Percentiles rank a stretch among this genome's conserved stretches.
phyloP scores from a whole-genome alignment of 2,888 invertebrate species.

The Cephus runcator region DNA sequence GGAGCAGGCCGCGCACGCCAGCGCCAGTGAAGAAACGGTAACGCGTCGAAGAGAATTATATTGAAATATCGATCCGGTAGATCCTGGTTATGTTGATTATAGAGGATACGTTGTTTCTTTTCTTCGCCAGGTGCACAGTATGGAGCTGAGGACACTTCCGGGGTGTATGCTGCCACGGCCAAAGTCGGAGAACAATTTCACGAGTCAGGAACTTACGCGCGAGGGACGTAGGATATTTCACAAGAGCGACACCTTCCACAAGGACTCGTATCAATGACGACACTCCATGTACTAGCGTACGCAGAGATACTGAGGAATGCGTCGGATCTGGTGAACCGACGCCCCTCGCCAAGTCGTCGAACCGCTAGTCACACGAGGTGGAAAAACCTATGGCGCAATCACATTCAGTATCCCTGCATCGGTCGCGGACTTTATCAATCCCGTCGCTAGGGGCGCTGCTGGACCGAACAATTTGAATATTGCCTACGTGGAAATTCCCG shows the following conservation, averaged over 20 bases:
- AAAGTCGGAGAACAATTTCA: slow-evolving; percentile 86
- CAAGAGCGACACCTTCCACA: slow-evolving; percentile 84
- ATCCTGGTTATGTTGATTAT: background rate
- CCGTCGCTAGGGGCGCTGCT: background rate
- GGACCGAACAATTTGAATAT: background rate
- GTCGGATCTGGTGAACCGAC: background rate
- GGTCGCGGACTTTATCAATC: background rate
- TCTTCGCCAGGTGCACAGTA: slow-evolving; percentile 71
- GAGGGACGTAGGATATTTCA: slow-evolving; percentile 72
- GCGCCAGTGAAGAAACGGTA: slow-evolving; percentile 81
- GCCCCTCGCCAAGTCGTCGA: background rate
- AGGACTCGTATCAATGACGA: slow-evolving; percentile 79
- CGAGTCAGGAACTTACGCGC: slow-evolving; percentile 70
- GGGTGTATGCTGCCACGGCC: slow-evolving; percentile 76
- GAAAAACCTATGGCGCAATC: background rate
- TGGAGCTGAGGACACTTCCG: slow-evolving; percentile 76
- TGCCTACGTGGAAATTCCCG: background rate
- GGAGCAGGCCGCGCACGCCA: slow-evolving; percentile 88
- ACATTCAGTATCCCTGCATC: background rate
- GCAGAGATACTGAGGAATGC: slow-evolving; percentile 56
- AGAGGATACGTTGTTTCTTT: background rate
- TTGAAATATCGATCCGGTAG: background rate
- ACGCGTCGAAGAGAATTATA: slow-evolving; percentile 12
- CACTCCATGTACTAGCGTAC: slow-evolving; percentile 75
- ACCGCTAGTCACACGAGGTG: background rate